Percentiles rank a stretch among this genome's conserved stretches.
Evolutionary conservation across 2,888 invertebrate species (phyloP).

Genomic region (Sympetrum striolatum): DNA sequence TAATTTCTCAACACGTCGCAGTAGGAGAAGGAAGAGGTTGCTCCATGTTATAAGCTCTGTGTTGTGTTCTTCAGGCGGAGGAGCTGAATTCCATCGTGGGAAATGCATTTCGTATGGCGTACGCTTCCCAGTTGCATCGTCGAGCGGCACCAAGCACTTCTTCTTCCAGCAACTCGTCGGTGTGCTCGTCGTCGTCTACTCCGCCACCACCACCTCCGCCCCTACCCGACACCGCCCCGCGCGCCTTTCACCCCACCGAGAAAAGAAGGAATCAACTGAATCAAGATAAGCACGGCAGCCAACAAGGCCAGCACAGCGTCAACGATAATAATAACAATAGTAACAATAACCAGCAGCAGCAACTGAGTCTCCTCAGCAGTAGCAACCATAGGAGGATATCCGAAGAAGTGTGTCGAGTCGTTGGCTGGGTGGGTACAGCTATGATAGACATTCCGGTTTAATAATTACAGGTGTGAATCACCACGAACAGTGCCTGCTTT

Average conservation of each 20-base stretch:
- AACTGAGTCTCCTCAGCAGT: not conserved
- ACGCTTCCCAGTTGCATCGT: slow-evolving; percentile 82
- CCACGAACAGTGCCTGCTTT: no score
- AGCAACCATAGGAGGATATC: slow-evolving; percentile 14
- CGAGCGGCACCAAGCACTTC: slow-evolving; percentile 59
- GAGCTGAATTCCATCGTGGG: slow-evolving; percentile 86
- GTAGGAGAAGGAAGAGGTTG: no score
- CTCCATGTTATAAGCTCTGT: no score
- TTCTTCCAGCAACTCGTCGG: slow-evolving; percentile 38
- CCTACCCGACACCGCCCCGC: slow-evolving; percentile 52
- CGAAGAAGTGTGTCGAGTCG: not conserved
- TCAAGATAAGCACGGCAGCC: slow-evolving; percentile 16
- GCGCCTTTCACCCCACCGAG: slow-evolving; percentile 45
- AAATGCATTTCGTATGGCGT: slow-evolving; percentile 92
- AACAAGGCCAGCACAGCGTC: not conserved
- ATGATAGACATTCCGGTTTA: not conserved
- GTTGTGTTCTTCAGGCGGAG: slow-evolving; percentile 71
- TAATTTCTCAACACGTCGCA: no score
- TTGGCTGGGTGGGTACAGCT: slow-evolving; percentile 1
- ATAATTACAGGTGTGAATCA: no score
- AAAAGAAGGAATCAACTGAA: slow-evolving; percentile 13
- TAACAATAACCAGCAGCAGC: slow-evolving; percentile 2
- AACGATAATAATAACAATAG: slow-evolving; percentile 13
- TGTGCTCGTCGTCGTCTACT: slow-evolving; percentile 46
- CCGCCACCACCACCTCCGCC: slow-evolving; percentile 47